Evolutionary conservation across 2,113 vertebrate species (phyloP), one percentile per base, ranked within the genome.

Genomic region (Colaptes auratus): DNA sequence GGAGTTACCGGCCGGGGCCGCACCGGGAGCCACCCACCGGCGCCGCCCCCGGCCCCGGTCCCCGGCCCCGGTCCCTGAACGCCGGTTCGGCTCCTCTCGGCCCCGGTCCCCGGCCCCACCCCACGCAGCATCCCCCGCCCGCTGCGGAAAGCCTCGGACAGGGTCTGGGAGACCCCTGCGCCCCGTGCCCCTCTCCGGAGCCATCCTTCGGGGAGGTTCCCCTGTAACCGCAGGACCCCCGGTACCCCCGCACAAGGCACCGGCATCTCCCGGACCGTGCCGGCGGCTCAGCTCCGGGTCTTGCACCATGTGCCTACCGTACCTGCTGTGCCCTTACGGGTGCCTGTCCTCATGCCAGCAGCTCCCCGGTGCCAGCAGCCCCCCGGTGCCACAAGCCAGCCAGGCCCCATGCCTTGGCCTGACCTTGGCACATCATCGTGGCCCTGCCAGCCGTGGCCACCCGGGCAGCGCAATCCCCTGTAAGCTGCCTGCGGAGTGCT

Each of bases 1-100:
- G 92, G 92, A 94, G 92, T 89, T 86, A 86, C 60, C n/a, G 56
- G 50, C 55, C 33, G 76, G 71, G 85, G 80, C 84, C 53, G 81
- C 33, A 72, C 59, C 60, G 67, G 78, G 79, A 90, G 87, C 77
- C 91, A 55, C 92, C 88, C 50, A 71, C 82, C 39, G 18, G 86
- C 59, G 21, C 36, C 35, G 27, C 63, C 36, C 18, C 91, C 80
- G 85, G 76, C 88, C 52, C 84, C 64, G 50, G 48, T 42, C 46
- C 14, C 53, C 39, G 53, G 50, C n/a, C 48, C 44, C 42, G n/a
- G 20, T 35, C 42, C 10, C 44, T 35, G 28, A 25, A 1, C 33
- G 53, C 50, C 39, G 12, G 30, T 20, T 23, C 46, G 28, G 15
- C 31, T 55, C 20, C 39, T 20, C 35, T 36, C n/a, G 24, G 67